Percentiles rank a stretch among this genome's conserved stretches.
These are phyloP conservation scores for Drosophila helvetica DNA, from an alignment of 2,888 invertebrate genomes.

Conservation along the genomic window DNA sequence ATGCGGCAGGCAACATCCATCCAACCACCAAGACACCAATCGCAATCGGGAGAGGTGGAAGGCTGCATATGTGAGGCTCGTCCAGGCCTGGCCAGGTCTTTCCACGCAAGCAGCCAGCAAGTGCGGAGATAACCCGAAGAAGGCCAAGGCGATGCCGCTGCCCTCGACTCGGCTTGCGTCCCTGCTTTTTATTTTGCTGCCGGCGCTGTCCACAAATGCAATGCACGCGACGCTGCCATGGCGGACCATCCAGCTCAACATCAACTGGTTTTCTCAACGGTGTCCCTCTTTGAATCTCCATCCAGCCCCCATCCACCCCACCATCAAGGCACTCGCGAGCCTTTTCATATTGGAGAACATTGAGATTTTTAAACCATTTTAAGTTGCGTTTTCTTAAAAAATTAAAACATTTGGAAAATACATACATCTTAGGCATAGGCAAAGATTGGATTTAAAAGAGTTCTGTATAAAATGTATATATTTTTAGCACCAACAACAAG, in stretches of 20 bases:
- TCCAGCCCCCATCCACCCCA: neutral
- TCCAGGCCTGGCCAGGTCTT: slow-evolving; percentile 28
- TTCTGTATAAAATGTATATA: neutral
- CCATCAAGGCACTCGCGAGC: neutral
- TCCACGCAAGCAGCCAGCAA: slow-evolving; percentile 28
- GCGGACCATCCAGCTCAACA: slow-evolving; percentile 42
- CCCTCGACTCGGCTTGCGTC: slow-evolving; percentile 41
- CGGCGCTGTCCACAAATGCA: slow-evolving; percentile 64
- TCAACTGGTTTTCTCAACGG: slow-evolving; percentile 65
- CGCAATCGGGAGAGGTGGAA: slow-evolving; percentile 48
- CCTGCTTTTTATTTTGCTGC: slow-evolving; percentile 67
- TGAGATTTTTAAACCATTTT: neutral
- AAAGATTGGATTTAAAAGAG: neutral
- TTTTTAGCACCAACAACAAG: neutral
- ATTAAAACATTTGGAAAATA: neutral
- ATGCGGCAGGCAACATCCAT: slow-evolving; percentile 25
- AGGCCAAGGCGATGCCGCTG: slow-evolving; percentile 18
- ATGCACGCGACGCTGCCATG: slow-evolving; percentile 56
- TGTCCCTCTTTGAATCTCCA: neutral
- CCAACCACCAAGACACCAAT: slow-evolving; percentile 34
- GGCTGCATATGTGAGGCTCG: slow-evolving; percentile 49
- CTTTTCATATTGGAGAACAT: neutral
- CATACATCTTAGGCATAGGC: neutral
- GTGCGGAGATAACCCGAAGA: slow-evolving; percentile 27
- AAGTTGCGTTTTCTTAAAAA: neutral